Evolutionary conservation across 2,888 invertebrate genomes (phyloP).

Genomic region (Lordiphosa fenestrarum): DNA sequence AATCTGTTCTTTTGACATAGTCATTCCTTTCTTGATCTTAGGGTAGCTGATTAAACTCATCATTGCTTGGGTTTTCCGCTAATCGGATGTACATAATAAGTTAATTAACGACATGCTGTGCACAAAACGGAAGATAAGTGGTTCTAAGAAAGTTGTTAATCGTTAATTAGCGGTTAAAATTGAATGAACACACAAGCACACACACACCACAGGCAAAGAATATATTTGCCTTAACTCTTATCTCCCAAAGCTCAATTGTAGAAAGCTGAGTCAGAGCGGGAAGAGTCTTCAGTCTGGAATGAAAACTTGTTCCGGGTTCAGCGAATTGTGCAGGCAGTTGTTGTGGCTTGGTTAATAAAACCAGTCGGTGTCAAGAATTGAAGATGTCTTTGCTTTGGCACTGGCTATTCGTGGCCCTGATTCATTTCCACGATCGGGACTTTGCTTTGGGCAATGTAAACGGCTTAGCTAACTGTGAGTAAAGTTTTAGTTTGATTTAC

Average conservation of each 20-base stretch:
- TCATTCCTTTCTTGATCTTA: too few relatives aligned
- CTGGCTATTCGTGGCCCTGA: neutral
- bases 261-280: neutral
- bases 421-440: neutral
- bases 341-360: too few relatives aligned
- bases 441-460: constrained; percentile 4
- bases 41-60: too few relatives aligned
- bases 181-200: too few relatives aligned
- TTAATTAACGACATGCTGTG: too few relatives aligned
- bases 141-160: too few relatives aligned
- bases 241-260: neutral
- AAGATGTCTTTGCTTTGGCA: constrained; percentile 1
- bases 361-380: neutral
- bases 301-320: constrained; percentile 7
- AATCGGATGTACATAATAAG: too few relatives aligned
- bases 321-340: neutral
- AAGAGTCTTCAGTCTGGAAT: constrained; percentile 1
- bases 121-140: too few relatives aligned
- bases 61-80: too few relatives aligned
- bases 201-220: too few relatives aligned
- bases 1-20: too few relatives aligned
- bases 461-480: constrained; percentile 38
- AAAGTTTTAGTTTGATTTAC: neutral
- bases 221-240: neutral
- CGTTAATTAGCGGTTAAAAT: too few relatives aligned